A percentile compares a stretch with the other conserved stretches of the same genome.
phyloP scores from a whole-genome alignment of 2,113 vertebrate genomes.

The Paedocypris sp. region DNA sequence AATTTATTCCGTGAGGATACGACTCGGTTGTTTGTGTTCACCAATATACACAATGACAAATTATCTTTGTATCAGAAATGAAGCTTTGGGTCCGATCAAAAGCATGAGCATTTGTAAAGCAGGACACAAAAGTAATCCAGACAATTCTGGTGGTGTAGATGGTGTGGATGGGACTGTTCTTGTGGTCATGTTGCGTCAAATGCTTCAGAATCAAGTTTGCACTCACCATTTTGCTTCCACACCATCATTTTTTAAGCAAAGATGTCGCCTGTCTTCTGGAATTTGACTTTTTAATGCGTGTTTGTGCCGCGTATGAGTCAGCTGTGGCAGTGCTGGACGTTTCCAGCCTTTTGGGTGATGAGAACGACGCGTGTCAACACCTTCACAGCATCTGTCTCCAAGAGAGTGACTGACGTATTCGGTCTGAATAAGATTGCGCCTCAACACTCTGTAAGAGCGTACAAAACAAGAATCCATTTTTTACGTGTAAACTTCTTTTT shows the following conservation, averaged over 20 bases:
- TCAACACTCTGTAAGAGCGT: neutral
- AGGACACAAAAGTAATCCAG: neutral
- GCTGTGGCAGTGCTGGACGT: neutral
- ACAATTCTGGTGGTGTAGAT: neutral
- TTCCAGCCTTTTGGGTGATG: neutral
- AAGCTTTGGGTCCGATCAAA: neutral
- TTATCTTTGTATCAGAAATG: neutral
- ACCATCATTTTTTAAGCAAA: too few relatives aligned
- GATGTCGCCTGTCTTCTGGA: neutral
- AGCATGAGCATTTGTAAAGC: neutral
- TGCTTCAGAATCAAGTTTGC: neutral
- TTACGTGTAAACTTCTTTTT: too few relatives aligned
- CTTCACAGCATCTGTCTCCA: neutral
- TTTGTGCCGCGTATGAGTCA: neutral
- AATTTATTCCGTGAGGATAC: neutral
- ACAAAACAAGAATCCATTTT: too few relatives aligned
- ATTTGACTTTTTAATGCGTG: neutral
- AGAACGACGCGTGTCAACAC: constrained; percentile 2
- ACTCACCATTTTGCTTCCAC: neutral
- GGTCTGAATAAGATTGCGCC: neutral
- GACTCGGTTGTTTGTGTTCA: neutral
- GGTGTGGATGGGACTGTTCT: neutral
- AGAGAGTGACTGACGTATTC: neutral
- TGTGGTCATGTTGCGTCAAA: neutral
- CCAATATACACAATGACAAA: neutral